Evolutionary conservation across 1,140 invertebrate species (phyloP), one percentile per base, ranked within the genome.

Genomic region (Glossosoma conforme): DNA sequence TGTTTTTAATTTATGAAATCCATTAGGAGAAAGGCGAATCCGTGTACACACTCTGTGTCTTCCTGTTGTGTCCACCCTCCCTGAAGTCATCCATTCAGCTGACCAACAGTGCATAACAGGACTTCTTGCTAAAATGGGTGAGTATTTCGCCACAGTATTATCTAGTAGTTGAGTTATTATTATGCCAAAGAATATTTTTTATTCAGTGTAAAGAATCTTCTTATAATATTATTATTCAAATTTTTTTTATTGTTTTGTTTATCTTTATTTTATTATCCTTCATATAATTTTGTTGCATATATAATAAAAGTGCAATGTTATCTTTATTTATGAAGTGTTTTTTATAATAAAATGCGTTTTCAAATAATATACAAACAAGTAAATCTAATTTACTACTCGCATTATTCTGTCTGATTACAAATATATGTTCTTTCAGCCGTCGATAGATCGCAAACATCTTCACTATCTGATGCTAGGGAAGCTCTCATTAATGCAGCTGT

Each of bases 11-110:
- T n/a, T 36, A 36, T 33, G 14, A 30, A 32, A 59, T 54, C 59
- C 28, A 69, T 22, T 61, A 91, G 88, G 93, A 28, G 97, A 99
- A 75, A 78, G 97, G 53, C 78, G 96, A 55, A 99, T 99, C 62
- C 80, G 97, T 55, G 97, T 99, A 3, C 97, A 99, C 68, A 99
- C 96, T 0, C 65, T 99, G 15, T 96, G 94, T 69, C 65, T 99
- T 48, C 97, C 97, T 13, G 85, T 98, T 3, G 86, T 86, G 0
- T 79, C 80, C 17, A 92, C 83, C 60, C 64, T 98, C 30, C 77
- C 82, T 2, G 94, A 98, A 60, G 78, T 99, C 11, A 79, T 97
- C 60, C 81, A 89, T 62, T 81, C 86, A 9, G 96, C 95, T n/a
- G 96, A 99, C 72, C 89, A 97, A 62, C 88, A 97, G 65, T 91